Conservation (phyloP, 2,113 vertebrate genomes). For the Dipodomys ordii region DNA sequence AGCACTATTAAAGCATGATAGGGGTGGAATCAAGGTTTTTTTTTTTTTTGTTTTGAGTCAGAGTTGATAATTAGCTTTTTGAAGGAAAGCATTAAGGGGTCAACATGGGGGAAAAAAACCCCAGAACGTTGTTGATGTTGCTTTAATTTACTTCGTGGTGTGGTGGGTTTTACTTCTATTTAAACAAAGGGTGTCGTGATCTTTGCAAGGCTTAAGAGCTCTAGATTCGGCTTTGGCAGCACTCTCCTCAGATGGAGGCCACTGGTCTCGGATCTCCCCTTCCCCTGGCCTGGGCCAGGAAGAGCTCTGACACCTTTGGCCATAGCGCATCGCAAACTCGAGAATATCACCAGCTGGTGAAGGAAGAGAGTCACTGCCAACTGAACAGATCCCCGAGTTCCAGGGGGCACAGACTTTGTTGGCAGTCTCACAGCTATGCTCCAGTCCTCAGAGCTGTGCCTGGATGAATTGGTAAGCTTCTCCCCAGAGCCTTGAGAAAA, state of each 20-base stretch:
- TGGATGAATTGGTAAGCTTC: background rate
- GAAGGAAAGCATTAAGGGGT: conserved; percentile 16
- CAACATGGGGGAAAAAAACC: background rate
- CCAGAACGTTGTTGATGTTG: background rate
- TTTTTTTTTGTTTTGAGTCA: background rate
- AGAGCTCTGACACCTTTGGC: background rate
- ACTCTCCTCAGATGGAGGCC: background rate
- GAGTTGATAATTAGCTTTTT: conserved; percentile 19
- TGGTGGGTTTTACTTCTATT: conserved; percentile 4
- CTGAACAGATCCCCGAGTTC: background rate
- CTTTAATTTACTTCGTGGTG: background rate
- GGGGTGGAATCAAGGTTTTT: background rate
- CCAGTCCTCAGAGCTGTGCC: background rate
- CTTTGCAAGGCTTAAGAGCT: background rate
- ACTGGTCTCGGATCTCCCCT: background rate
- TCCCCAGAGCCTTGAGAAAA: background rate
- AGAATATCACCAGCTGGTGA: background rate
- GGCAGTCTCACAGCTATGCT: background rate
- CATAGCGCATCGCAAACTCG: background rate
- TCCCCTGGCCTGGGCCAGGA: background rate
- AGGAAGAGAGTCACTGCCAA: background rate
- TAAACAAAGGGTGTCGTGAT: background rate
- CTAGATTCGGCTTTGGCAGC: background rate
- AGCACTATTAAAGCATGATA: background rate
- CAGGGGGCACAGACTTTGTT: background rate